Percentiles rank a stretch among this genome's conserved stretches.
phyloP scores from a whole-genome alignment of 1,140 invertebrate genomes.

The Melanaphis sacchari region DNA sequence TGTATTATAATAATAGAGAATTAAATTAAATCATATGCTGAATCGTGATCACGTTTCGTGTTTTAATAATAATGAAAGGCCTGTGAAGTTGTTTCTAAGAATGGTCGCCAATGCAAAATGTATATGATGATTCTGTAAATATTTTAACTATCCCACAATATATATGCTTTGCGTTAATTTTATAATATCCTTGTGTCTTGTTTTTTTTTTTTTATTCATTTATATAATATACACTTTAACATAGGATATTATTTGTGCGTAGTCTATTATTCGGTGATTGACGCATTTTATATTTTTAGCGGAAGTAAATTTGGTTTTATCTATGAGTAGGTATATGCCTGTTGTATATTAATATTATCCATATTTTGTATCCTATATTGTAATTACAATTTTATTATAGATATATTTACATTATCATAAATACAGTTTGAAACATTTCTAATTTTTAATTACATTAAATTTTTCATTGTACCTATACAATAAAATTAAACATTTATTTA shows the following conservation, averaged over 20 bases:
- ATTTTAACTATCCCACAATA: neutral
- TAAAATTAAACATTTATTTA: neutral
- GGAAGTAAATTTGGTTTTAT: neutral
- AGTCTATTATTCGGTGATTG: neutral
- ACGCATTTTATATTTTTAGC: neutral
- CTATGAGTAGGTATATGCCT: neutral
- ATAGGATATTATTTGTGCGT: neutral
- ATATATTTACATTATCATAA: neutral
- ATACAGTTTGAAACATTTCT: neutral
- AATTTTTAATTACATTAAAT: neutral
- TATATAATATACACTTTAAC: neutral
- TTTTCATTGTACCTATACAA: neutral
- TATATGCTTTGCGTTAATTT: neutral
- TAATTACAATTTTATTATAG: neutral
- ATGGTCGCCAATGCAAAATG: neutral
- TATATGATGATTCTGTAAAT: constrained; percentile 3
- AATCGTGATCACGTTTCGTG: constrained; percentile 30
- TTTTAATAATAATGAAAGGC: neutral
- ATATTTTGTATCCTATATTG: neutral
- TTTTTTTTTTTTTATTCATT: neutral
- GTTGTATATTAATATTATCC: neutral
- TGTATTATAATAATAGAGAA: neutral
- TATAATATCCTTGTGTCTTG: neutral
- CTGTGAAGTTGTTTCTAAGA: neutral
- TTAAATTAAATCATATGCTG: neutral